Base-by-base conservation (phyloP, 2,888 invertebrate genomes). In the Campoletis raptor region DNA sequence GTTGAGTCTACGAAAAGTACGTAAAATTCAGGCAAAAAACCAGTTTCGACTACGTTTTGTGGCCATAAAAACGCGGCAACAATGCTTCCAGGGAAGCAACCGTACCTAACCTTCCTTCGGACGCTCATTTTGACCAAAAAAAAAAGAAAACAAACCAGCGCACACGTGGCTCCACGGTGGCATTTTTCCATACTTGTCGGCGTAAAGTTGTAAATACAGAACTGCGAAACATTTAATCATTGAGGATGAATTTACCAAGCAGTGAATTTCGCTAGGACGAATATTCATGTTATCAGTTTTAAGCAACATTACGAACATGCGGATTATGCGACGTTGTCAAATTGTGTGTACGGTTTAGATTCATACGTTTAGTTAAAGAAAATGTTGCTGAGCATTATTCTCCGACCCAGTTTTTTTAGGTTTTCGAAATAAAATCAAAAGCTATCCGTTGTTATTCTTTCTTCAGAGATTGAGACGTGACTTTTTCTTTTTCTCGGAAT, bases 301-400 rank as follows among this genome's bases (percentile, higher is more conserved):
- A 18, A 67, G 66, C 9, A n/a, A 5, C 66, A 21, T 64, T 64
- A 64, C 64, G 40, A 37, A 40, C n/a, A n/a, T n/a, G 66, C 10
- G 36, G n/a, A n/a, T 10, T 10, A n/a, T 40, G 66, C 66, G 66
- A 67, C 40, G 66, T 67, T 67, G 66, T 10, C 66, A 67, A 67
- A 67, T 67, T 40, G 37, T 40, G 40, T 8, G 36, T 36, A 7
- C 10, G 36, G 36, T 12, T 6, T 15, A 5, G 15, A 64, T 36
- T 64, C 64, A 15, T 64, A 18, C n/a, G n/a, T 52, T 52, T 2
- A 52, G 45, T 45, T 9, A 45, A 12, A 9, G 7, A 9, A 45
- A 45, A 12, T 45, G 12, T 12, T 9, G 10, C 45, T 9, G 12
- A 9, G 45, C 45, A 45, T 45, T 45, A 9, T 45, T 45, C 45